These are phyloP conservation scores for Drosophila dunni DNA, from an alignment of 1,140 invertebrate species.

Conservation along the genomic window DNA sequence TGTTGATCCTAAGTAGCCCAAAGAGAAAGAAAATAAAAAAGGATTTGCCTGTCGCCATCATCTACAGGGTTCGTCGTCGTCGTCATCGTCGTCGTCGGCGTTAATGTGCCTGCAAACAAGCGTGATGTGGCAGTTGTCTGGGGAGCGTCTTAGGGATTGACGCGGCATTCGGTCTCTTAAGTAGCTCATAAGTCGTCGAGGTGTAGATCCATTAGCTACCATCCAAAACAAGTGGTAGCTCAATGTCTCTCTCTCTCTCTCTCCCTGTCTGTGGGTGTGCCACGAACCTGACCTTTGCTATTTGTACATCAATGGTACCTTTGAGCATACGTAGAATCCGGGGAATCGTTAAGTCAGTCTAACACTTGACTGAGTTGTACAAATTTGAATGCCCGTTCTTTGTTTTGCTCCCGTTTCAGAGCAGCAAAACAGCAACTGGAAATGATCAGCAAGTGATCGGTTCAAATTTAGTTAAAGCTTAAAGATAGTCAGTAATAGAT, in stretches of 20 bases:
- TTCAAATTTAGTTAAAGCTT: background rate
- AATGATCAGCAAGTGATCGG: too few relatives aligned
- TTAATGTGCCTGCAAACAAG: constrained; percentile 80
- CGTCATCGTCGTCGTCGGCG: constrained; percentile 42
- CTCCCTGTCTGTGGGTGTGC: constrained; percentile 15
- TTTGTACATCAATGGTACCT: constrained; percentile 1
- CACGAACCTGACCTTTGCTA: constrained; percentile 19
- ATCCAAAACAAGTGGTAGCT: constrained; percentile 46
- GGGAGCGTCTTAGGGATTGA: constrained; percentile 49
- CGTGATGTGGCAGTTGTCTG: constrained; percentile 80
- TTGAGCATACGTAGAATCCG: constrained; percentile 5
- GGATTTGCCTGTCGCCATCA: constrained; percentile 68
- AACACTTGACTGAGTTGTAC: constrained; percentile 32
- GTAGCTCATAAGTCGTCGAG: constrained; percentile 58
- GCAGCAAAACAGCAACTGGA: background rate
- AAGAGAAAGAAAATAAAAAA: constrained; percentile 50
- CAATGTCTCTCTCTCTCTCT: background rate
- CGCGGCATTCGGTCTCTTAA: constrained; percentile 46
- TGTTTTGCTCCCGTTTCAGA: background rate
- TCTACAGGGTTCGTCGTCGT: background rate
- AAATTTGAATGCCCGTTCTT: constrained; percentile 19
- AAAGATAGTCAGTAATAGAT: background rate
- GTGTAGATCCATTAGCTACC: constrained; percentile 79
- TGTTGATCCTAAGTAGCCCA: constrained; percentile 61
- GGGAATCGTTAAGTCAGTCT: constrained; percentile 41